Conservation (phyloP, 1,140 invertebrate genomes). For the Cydia pomonella region DNA sequence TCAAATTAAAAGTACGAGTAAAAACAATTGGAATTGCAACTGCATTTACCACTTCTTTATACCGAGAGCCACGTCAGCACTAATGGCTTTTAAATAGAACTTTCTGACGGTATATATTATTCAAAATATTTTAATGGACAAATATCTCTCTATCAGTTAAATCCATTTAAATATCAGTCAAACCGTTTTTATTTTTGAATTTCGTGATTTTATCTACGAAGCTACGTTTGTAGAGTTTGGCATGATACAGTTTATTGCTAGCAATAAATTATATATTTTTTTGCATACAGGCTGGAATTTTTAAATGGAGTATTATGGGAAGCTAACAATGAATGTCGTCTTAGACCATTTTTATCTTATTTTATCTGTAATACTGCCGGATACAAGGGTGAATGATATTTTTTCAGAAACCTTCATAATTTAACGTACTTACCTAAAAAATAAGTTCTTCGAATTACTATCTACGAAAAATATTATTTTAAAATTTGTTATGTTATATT, state of each 20-base stretch:
- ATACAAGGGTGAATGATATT: too few species aligned
- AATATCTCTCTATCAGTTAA: slow-evolving; percentile 37
- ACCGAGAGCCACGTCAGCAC: slow-evolving; percentile 11
- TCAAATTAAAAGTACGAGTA: neutral
- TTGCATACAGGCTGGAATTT: too few species aligned
- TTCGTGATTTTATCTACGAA: neutral
- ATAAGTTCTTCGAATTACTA: too few species aligned
- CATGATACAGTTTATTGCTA: neutral
- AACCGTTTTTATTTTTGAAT: slow-evolving; percentile 12
- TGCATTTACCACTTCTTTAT: neutral
- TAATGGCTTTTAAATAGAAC: slow-evolving; percentile 52
- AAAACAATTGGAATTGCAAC: neutral
- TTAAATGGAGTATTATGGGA: too few species aligned
- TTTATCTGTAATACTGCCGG: too few species aligned
- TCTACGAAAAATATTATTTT: too few species aligned
- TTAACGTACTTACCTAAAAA: too few species aligned
- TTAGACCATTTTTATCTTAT: too few species aligned
- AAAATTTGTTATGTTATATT: too few species aligned
- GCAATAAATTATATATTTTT: neutral
- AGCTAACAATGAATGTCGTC: too few species aligned
- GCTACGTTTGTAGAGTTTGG: neutral
- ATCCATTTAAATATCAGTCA: slow-evolving; percentile 33
- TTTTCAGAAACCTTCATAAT: too few species aligned
- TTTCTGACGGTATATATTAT: slow-evolving; percentile 46
- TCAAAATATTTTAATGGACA: slow-evolving; percentile 54